Base-by-base conservation (phyloP, 2,888 invertebrate species). In the Lucinisca nassula region DNA sequence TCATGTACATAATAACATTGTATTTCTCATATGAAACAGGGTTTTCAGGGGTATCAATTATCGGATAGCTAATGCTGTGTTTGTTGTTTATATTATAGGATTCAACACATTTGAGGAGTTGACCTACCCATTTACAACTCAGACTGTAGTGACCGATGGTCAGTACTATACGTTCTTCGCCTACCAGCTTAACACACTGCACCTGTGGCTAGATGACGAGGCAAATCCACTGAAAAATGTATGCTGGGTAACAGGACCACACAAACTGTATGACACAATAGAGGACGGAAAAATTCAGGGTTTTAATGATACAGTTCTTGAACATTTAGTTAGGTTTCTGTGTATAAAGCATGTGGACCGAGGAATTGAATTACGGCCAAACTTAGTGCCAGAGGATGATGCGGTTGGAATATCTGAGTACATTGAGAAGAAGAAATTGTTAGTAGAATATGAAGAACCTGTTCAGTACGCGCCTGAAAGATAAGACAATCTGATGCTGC, bases 81-180 rank as follows among this genome's bases (percentile, higher is more conserved):
- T n/a, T n/a, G n/a, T n/a, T n/a, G n/a, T n/a, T n/a, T n/a, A n/a
- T n/a, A n/a, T n/a, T 93, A 8, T 92, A 97, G 97, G 99, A 32
- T 99, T 99, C 96, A 98, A 98, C 49, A 98, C 98, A 24, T 98
- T 97, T 95, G 98, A 98, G 92, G 99, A 99, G 91, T 93, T 99
- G 27, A 98, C 98, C 0, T 99, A 99, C 96, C 99, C 99, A 0
- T 96, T 99, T 82, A 97, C 98, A 0, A 98, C 98, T 3, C 99
- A 99, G 97, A 98, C 98, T 24, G 97, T 99, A 21, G 97, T 99
- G 55, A 98, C 99, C 0, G 98, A 99, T 96, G 99, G 99, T 0
- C 97, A 98, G 91, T 95, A 97, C 3, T 99, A 98, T 97, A 37
- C 51, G 14, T 79, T 99, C 91, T 98, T 98, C 95, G 97, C 98